Evolutionary conservation across 2,113 vertebrate species (phyloP), one percentile per base, ranked within the genome.

Genomic region (Orthonyx spaldingii): DNA sequence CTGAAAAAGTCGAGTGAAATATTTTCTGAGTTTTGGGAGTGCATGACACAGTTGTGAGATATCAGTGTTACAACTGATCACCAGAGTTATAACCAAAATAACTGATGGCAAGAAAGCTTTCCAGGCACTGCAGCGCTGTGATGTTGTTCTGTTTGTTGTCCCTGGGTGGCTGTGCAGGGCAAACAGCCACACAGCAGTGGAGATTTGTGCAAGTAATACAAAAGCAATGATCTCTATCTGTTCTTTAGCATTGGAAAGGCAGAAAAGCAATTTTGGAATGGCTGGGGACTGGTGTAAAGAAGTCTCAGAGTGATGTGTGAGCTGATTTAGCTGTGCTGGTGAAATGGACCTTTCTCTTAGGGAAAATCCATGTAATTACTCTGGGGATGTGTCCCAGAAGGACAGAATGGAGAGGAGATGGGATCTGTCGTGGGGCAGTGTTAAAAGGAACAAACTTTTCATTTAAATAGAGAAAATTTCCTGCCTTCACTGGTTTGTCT

Each of bases 1-100:
- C 83, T 80, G 74, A 88, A 91, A 55, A 89, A 65, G 23, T 8
- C 6, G 2, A 21, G 44, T 39, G 77, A 42, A 52, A 8, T 56
- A 13, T 76, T 81, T 78, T 44, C 89, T 39, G 70, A 70, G 35
- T 30, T 59, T 27, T 37, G 1, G 53, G 81, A 84, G 21, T 24
- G 14, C 27, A 1, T 16, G 14, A 16, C 23, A 11, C 4, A 15
- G 10, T 11, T 19, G 42, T 64, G 80, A 74, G 71, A 4, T 27
- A 3, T 3, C 39, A 15, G 19, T 7, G 13, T 21, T 46, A 18
- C 3, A 24, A 0, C 0, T 10, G 24, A 39, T 66, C 56, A 16
- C 2, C 0, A 5, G 16, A 57, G 33, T 47, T 76, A 23, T 1
- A 55, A 26, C 26, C 60, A 23, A 55, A 72, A 32, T 18, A 65